Evolutionary conservation across 2,797 vertebrate genomes (phyloP).

Genomic region (Chelonia mydas): DNA sequence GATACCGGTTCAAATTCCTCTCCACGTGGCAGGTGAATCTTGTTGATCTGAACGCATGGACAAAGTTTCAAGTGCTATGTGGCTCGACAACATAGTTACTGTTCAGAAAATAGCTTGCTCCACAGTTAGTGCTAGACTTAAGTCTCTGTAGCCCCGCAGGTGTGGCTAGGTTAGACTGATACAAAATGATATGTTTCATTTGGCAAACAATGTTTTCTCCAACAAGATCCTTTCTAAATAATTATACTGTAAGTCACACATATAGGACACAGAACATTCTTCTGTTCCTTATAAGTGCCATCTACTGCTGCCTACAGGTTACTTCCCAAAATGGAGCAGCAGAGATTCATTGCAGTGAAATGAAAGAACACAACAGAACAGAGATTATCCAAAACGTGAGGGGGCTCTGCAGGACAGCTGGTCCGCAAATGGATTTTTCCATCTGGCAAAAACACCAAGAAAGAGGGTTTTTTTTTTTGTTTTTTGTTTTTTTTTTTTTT

Average conservation of each 20-base stretch:
- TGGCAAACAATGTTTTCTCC: background rate
- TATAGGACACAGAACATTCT: background rate
- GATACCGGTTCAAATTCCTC: constrained; percentile 4
- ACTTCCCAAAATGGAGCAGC: background rate
- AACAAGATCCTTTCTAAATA: background rate
- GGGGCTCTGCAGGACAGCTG: background rate
- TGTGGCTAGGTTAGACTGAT: background rate
- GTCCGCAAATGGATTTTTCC: no score
- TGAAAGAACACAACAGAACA: constrained; percentile 10
- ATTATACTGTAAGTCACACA: background rate
- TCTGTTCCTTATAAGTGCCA: background rate
- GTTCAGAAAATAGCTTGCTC: background rate
- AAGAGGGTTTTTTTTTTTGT: no score
- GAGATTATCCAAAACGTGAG: background rate
- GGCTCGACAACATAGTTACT: background rate
- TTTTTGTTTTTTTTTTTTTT: no score
- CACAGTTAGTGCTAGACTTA: background rate
- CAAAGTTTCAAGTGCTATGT: background rate
- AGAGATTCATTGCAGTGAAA: background rate
- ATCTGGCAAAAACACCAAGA: no score
- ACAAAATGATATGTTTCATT: background rate
- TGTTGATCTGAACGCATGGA: background rate
- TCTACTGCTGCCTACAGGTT: constrained; percentile 4
- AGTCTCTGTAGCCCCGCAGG: background rate
- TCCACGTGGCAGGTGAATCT: background rate